Evolutionary conservation across 1,140 invertebrate genomes (phyloP), one percentile per base, ranked within the genome.

Genomic region (Ceratosolen solmsi): DNA sequence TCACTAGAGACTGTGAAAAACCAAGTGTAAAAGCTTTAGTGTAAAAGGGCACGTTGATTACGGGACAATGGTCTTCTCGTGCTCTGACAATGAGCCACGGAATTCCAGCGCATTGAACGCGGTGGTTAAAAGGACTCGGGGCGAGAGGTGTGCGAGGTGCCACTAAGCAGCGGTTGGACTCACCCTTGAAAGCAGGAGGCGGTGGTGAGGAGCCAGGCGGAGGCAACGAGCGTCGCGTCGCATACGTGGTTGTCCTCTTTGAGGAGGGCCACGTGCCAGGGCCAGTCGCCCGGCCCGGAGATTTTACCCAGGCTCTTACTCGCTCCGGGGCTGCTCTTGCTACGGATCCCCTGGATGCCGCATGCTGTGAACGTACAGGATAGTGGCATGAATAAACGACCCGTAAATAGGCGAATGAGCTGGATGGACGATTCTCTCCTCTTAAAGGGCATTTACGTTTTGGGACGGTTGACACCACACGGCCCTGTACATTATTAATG

Each of bases 111-210:
- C 20, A 15, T 54, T 22, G 51, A 22, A 15, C 11, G 51, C 2
- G 20, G 5, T 7, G 41, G 51, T 22, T 8, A 46, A 54, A 54
- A 22, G 51, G 5, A 8, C 13, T 5, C 1, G 20, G 46, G 25
- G 38, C 49, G 22, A 30, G 51, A 58, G n/a, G 33, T 5, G 17
- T 27, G 22, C 13, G 2, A 33, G 1, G 7, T n/a, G 13, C n/a
- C n/a, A n/a, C n/a, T n/a, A n/a, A n/a, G n/a, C n/a, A n/a, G n/a
- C n/a, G n/a, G n/a, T 1, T 2, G 11, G 27, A 85, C 84, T 86
- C 85, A 94, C 93, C 93, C 95, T 91, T 97, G 95, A 87, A 98
- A 98, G 88, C 97, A 98, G 1, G 96, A 96, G n/a, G 96, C 94
- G 0, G 96, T 96, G 22, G 96, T 97, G 33, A 97, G 90, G 0